Evolutionary conservation across 2,113 vertebrate species (phyloP).

Genomic region (Desmodus rotundus): DNA sequence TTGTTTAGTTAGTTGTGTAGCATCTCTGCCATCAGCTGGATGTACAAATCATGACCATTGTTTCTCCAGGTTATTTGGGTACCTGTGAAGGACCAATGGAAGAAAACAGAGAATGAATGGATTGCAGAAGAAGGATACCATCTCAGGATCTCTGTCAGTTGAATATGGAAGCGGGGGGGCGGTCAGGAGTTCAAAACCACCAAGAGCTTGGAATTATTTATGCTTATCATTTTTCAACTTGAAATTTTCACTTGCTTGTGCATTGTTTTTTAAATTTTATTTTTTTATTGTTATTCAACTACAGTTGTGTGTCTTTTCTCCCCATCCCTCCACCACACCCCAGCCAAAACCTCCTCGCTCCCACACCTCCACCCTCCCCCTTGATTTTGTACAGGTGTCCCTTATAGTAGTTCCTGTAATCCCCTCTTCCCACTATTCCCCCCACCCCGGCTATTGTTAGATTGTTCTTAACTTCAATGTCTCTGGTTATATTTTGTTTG

Average conservation of each 20-base stretch:
- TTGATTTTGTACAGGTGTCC: too few species aligned
- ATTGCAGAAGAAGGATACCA: background rate
- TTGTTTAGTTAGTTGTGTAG: background rate
- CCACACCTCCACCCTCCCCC: too few species aligned
- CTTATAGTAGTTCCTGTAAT: too few species aligned
- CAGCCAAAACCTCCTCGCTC: too few species aligned
- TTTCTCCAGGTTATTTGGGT: background rate
- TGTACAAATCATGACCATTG: background rate
- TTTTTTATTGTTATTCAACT: too few species aligned
- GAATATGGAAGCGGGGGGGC: background rate
- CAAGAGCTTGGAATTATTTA: background rate
- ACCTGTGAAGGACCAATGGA: background rate
- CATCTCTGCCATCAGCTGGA: background rate
- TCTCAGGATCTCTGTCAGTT: background rate
- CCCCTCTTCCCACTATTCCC: too few species aligned
- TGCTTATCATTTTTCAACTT: background rate
- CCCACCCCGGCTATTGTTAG: too few species aligned
- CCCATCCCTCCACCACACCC: too few species aligned
- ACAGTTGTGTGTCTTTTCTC: too few species aligned
- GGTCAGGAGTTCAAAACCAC: background rate
- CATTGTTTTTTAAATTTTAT: background rate
- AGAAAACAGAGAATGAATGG: background rate
- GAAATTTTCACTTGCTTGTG: background rate
- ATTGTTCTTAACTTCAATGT: too few species aligned
- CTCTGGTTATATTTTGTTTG: too few species aligned